phyloP scores from a whole-genome alignment of 1,140 invertebrate genomes.

The Mercenaria mercenaria region DNA sequence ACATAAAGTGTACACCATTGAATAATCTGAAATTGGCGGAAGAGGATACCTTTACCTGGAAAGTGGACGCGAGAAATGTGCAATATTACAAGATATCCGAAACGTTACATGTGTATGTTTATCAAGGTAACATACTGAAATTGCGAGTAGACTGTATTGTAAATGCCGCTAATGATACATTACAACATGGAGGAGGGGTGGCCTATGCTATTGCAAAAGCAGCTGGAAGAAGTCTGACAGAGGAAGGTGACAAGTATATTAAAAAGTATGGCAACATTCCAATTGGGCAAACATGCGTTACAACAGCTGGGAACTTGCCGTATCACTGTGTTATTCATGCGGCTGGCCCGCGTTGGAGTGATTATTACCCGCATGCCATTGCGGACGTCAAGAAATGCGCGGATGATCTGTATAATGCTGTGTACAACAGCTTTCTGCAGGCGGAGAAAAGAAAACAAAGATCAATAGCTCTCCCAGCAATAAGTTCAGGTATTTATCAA shows the following conservation, averaged over 20 bases:
- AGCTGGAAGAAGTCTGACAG: conserved; percentile 58
- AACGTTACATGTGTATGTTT: conserved; percentile 46
- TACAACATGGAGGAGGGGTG: conserved; percentile 93
- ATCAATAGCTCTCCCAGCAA: background rate
- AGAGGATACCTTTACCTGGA: background rate
- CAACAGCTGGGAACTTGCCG: conserved; percentile 67
- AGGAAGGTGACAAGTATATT: conserved; percentile 66
- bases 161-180: conserved; percentile 94
- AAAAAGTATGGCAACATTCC: conserved; percentile 46
- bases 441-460: background rate
- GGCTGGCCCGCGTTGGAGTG: conserved; percentile 71
- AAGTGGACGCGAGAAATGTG: background rate
- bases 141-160: conserved; percentile 95
- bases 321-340: conserved; percentile 72
- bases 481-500: background rate
- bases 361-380: conserved; percentile 20
- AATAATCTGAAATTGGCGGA: no score
- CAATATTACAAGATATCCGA: background rate
- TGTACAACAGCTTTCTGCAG: background rate
- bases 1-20: no score
- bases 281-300: conserved; percentile 56
- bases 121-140: conserved; percentile 93
- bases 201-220: conserved; percentile 91
- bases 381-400: background rate
- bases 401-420: background rate